Base-by-base conservation (phyloP, 2,797 vertebrate species). In the Nannoperca australis region DNA sequence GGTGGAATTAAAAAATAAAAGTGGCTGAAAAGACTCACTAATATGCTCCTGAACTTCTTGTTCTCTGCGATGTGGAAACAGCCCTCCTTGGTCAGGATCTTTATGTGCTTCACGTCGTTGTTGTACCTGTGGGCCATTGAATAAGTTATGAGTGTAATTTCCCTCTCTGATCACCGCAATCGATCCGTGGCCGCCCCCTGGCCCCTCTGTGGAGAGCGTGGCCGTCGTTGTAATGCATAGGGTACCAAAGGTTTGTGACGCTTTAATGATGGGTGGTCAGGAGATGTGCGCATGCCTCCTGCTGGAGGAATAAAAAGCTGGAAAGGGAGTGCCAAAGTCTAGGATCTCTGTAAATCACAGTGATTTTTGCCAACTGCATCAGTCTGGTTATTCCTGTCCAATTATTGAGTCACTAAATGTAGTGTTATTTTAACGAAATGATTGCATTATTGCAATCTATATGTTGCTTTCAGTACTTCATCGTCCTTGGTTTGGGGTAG, bases 91-190 rank as follows among this genome's bases (percentile, higher is more conserved):
- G 97, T 96, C 96, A 99, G 95, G 95, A 99, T 99, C 96, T 98
- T 99, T 95, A 99, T 99, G 96, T 99, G 98, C 91, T 99, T 99
- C 95, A 99, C 98, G 94, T 99, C 98, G 3, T 97, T 98, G 96
- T 98, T 99, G 94, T 97, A 99, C 97, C 98, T 99, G 96, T 93
- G 89, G 96, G 95, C 94, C 90, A 95, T 96, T 93, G 95, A 96
- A 97, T 96, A 97, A 95, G 95, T 96, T 96, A 96, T 97, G 95
- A 97, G 97, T 96, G 96, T 96, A 97, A 98, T 97, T 96, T 96
- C 95, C 89, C 95, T 89, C 89, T 95, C 96, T 97, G 97, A 98
- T 97, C 97, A 96, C 86, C 65, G 56, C 92, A 94, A 97, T 99
- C 96, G 96, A 97, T 97, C 95, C 78, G 89, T 22, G 83, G 87